Evolutionary conservation across 2,888 invertebrate genomes (phyloP).

Genomic region (Drosophila infuscata): DNA sequence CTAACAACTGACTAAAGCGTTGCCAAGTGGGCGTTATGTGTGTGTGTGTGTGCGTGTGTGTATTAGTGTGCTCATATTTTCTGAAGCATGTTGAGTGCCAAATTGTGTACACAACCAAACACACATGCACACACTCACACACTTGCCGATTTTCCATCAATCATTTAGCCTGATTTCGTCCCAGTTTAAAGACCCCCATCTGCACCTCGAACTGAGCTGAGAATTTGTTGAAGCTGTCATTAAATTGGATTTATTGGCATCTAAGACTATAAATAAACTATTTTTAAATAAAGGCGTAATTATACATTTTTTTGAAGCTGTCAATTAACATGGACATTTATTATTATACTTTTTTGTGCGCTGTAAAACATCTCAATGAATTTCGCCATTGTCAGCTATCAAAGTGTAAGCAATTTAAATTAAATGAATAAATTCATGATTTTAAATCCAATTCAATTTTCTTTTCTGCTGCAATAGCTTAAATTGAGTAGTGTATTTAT

Average conservation of each 20-base stretch:
- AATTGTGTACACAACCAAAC: slow-evolving; percentile 53
- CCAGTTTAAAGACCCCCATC: slow-evolving; percentile 36
- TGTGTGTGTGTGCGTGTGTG: slow-evolving; percentile 20
- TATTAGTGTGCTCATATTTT: slow-evolving; percentile 15
- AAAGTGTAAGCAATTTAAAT: not conserved
- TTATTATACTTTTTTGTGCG: not conserved
- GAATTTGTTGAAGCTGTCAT: slow-evolving; percentile 23
- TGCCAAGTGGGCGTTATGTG: slow-evolving; percentile 51
- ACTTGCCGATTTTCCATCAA: slow-evolving; percentile 65
- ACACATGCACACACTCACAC: slow-evolving; percentile 22
- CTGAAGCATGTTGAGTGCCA: slow-evolving; percentile 53
- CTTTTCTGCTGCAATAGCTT: not conserved
- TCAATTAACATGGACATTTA: not conserved
- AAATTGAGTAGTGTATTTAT: not conserved
- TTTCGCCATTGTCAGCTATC: not conserved
- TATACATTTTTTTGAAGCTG: not conserved
- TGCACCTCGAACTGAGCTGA: not conserved
- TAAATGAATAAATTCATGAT: not conserved
- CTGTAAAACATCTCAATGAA: not conserved
- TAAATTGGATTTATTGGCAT: slow-evolving; percentile 40
- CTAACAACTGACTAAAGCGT: slow-evolving; percentile 52
- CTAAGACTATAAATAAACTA: slow-evolving; percentile 1
- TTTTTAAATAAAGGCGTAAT: not conserved
- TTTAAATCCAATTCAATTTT: not conserved
- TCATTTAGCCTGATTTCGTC: slow-evolving; percentile 60